Conservation (phyloP, 2,797 vertebrate genomes). For the Philypnodon macrostomus region DNA sequence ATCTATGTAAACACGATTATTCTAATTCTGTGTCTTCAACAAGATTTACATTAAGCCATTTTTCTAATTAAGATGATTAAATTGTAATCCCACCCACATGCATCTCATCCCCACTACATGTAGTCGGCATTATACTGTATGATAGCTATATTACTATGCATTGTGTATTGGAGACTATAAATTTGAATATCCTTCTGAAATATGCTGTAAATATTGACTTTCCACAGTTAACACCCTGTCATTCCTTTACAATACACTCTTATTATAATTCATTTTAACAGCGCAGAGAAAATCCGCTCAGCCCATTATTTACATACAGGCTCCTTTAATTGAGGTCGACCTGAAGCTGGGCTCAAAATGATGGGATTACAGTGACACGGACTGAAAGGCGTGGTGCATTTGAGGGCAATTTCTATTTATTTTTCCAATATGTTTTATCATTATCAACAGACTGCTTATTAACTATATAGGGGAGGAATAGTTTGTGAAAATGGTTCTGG, state of each 20-base stretch:
- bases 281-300: slow-evolving; percentile 57
- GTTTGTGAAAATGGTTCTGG: too few relatives aligned
- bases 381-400: too few relatives aligned
- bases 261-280: slow-evolving; percentile 42
- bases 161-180: too few relatives aligned
- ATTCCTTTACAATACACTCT: background rate
- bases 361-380: background rate
- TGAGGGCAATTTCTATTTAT: background rate
- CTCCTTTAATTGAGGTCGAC: slow-evolving; percentile 77
- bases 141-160: too few relatives aligned
- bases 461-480: background rate
- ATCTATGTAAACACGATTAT: slow-evolving; percentile 1
- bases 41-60: background rate
- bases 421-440: background rate
- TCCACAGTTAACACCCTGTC: background rate
- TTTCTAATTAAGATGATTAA: background rate
- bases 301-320: slow-evolving; percentile 73
- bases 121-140: too few relatives aligned
- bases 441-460: background rate
- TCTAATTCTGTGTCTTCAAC: background rate
- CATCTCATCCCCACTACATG: background rate
- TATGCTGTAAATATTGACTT: background rate
- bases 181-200: background rate
- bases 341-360: slow-evolving; percentile 41
- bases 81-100: background rate